Evolutionary conservation across 2,113 vertebrate genomes (phyloP), one percentile per base, ranked within the genome.

Genomic region (Theristicus caerulescens): DNA sequence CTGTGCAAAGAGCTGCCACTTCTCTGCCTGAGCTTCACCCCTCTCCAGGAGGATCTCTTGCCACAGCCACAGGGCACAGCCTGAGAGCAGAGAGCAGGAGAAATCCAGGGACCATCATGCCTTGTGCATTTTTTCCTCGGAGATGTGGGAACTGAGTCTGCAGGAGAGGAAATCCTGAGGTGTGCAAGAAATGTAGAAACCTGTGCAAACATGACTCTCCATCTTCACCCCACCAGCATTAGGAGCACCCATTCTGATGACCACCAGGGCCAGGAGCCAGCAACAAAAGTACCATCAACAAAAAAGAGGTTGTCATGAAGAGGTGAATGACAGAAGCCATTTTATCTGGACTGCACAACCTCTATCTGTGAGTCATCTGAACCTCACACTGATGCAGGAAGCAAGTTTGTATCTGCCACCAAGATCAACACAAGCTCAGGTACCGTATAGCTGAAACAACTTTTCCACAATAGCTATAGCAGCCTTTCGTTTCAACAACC

Each of bases 401-500:
- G 15, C 32, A 27, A 5, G 10, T n/a, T 22, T 15, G 11, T 22
- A 13, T 54, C 46, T 69, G 31, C 26, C 26, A 8, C 62, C 44
- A 19, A 26, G 51, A 51, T 12, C 85, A 90, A 12, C 42, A 3
- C 7, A 8, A 52, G 22, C 42, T 4, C 0, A 0, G 13, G 40
- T 21, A 49, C 36, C 0, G 0, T 9, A 9, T 21, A 67, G 69
- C 54, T 54, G 29, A 16, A 65, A 16, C 8, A 54, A 1, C 36
- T 62, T 58, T 47, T 47, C 16, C 85, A 20, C 20, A 31, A 9
- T 3, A 82, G 74, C 26, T 78, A 7, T 2, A 16, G 10, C 52
- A 51, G 12, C 17, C 26, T 77, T 61, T n/a, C 17, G 1, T 49
- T 25, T 19, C 69, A 58, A 6, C 9, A 52, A 1, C 14, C 0